Evolutionary conservation across 2,113 vertebrate genomes (phyloP).

Genomic region (Oncorhynchus kisutch): DNA sequence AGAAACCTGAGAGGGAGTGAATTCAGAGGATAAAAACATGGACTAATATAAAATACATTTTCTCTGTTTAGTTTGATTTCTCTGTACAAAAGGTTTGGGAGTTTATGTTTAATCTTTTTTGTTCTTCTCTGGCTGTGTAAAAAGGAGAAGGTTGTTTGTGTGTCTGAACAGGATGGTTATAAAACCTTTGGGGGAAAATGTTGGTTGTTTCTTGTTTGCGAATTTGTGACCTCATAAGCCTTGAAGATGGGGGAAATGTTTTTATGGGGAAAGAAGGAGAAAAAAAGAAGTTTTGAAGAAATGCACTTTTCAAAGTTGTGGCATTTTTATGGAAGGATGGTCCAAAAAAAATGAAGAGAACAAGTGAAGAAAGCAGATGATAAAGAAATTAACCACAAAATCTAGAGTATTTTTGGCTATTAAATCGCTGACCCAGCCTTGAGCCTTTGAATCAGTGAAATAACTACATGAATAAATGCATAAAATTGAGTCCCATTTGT

Average conservation of each 20-base stretch:
- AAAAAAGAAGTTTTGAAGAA: slow-evolving; percentile 66
- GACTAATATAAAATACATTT: slow-evolving; percentile 81
- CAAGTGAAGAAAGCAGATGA: slow-evolving; percentile 61
- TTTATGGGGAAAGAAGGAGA: slow-evolving; percentile 54
- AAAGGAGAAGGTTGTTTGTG: slow-evolving; percentile 72
- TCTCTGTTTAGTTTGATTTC: slow-evolving; percentile 81
- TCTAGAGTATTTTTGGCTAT: slow-evolving; percentile 77
- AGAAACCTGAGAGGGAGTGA: slow-evolving; percentile 57
- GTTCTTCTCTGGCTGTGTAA: slow-evolving; percentile 78
- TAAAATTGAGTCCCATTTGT: slow-evolving; percentile 73
- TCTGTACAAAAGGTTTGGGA: slow-evolving; percentile 84
- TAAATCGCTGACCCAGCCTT: slow-evolving; percentile 75
- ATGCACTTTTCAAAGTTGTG: slow-evolving; percentile 80
- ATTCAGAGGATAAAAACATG: slow-evolving; percentile 73
- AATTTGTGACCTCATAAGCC: slow-evolving; percentile 79
- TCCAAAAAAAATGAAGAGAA: slow-evolving; percentile 65
- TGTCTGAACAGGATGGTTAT: slow-evolving; percentile 79
- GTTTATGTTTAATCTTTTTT: slow-evolving; percentile 80
- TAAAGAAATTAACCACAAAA: slow-evolving; percentile 65
- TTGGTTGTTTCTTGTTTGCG: slow-evolving; percentile 77
- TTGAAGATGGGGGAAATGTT: slow-evolving; percentile 66
- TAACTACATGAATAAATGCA: slow-evolving; percentile 83
- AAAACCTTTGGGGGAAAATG: slow-evolving; percentile 75
- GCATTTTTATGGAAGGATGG: slow-evolving; percentile 79
- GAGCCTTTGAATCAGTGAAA: slow-evolving; percentile 78